Evolutionary conservation across 2,113 vertebrate genomes (phyloP).

Genomic region (Casuarius casuarius): DNA sequence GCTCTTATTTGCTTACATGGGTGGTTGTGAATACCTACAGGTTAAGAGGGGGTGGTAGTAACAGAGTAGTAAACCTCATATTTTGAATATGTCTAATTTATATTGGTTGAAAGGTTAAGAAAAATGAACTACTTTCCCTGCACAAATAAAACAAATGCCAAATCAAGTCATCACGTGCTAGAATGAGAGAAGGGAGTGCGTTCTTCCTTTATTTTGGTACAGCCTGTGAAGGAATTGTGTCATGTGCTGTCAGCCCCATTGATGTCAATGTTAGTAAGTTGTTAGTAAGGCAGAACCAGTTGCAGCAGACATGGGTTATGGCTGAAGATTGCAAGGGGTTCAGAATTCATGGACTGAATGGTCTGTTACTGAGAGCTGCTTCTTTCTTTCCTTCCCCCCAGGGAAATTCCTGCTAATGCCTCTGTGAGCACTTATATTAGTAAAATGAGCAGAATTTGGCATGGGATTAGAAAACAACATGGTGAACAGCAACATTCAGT

Average conservation of each 20-base stretch:
- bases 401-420: background rate
- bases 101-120: background rate
- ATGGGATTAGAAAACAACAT: background rate
- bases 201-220: background rate
- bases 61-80: background rate
- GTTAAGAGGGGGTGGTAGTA: background rate
- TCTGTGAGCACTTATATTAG: background rate
- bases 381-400: background rate
- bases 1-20: background rate
- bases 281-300: background rate
- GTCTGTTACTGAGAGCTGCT: background rate
- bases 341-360: background rate
- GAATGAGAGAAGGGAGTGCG: background rate
- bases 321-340: background rate
- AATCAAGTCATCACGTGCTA: background rate
- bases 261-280: background rate
- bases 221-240: background rate
- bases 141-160: background rate
- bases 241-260: background rate
- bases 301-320: background rate
- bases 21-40: background rate
- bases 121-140: background rate
- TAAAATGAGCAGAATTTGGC: background rate
- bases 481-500: background rate
- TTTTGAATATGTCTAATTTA: background rate